A percentile compares a stretch with the other conserved stretches of the same genome.
phyloP scores from a whole-genome alignment of 2,113 vertebrate species.

The Candoia aspera region DNA sequence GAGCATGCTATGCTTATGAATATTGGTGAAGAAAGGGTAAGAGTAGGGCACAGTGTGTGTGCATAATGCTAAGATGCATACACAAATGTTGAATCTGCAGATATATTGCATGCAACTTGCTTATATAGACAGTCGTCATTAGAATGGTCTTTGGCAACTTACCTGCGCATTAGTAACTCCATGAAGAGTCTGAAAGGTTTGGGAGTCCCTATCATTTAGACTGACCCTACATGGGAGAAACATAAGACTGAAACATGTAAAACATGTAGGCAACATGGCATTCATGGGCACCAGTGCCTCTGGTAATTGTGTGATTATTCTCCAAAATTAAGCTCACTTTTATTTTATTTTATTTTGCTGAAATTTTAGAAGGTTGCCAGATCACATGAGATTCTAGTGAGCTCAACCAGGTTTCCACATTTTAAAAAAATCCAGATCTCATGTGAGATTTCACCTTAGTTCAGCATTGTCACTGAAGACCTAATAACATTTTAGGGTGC shows the following conservation, averaged over 20 bases:
- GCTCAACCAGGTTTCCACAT: not conserved
- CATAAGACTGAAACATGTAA: not conserved
- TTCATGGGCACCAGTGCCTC: not conserved
- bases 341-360: not conserved
- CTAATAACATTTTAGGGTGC: not conserved
- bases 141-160: not conserved
- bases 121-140: not conserved
- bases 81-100: not conserved
- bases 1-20: not conserved
- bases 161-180: not conserved
- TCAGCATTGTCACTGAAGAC: not conserved
- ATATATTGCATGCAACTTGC: not conserved
- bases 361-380: not conserved
- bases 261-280: not conserved
- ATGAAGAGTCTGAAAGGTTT: not conserved
- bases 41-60: not conserved
- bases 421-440: not conserved
- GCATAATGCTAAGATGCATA: not conserved
- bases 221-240: not conserved
- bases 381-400: not conserved
- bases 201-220: too few species aligned
- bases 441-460: not conserved
- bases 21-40: not conserved
- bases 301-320: not conserved
- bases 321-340: not conserved